phyloP scores from a whole-genome alignment of 2,888 invertebrate genomes.

The Drosophila paramelanica region DNA sequence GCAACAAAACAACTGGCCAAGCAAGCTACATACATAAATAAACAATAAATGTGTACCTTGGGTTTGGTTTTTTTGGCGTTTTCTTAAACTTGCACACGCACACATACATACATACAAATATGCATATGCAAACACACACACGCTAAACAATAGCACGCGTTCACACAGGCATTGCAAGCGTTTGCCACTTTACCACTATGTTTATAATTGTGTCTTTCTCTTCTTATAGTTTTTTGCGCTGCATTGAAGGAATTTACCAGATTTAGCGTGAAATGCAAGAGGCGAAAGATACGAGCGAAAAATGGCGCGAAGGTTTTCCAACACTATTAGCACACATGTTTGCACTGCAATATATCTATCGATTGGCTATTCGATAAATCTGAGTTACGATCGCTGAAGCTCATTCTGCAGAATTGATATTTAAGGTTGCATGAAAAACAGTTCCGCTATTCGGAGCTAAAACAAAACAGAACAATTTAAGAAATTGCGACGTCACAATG shows the following conservation, averaged over 20 bases:
- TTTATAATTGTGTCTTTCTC: not conserved
- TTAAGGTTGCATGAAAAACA: too few species aligned
- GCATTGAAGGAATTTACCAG: conserved; percentile 29
- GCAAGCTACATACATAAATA: conserved; percentile 58
- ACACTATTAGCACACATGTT: conserved; percentile 28
- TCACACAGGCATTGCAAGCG: conserved; percentile 19
- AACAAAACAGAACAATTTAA: too few species aligned
- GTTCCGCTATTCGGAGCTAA: too few species aligned
- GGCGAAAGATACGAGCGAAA: conserved; percentile 28
- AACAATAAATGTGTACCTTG: conserved; percentile 73
- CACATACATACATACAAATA: conserved; percentile 45
- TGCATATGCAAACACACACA: conserved; percentile 7
- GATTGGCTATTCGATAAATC: conserved; percentile 22
- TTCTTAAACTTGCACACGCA: conserved; percentile 56
- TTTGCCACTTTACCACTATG: conserved; percentile 22
- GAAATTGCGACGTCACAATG: too few species aligned
- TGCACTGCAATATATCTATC: conserved; percentile 17
- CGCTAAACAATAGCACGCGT: conserved; percentile 37
- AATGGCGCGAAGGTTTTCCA: conserved; percentile 64
- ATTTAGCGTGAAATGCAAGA: conserved; percentile 33
- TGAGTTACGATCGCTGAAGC: not conserved
- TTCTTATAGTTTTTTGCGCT: conserved; percentile 5
- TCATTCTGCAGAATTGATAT: not conserved
- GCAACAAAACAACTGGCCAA: conserved; percentile 67
- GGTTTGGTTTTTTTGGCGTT: conserved; percentile 28